phyloP scores from a whole-genome alignment of 1,140 invertebrate species.

The Musca domestica region DNA sequence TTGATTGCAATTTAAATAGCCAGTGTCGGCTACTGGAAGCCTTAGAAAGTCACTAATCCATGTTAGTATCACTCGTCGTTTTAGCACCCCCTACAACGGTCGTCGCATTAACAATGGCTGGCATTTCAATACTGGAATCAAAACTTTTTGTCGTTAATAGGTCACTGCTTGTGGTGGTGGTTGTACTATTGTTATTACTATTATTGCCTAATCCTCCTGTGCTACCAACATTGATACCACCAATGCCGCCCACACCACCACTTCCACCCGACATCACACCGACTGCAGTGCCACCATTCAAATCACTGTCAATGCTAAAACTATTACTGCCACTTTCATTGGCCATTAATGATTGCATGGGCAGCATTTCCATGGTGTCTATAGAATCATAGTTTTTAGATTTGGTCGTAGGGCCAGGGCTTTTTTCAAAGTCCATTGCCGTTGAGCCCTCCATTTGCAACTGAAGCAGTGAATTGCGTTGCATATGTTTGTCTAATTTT shows the following conservation, averaged over 20 bases:
- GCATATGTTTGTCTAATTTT: conserved; percentile 50
- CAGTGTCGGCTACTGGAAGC: conserved; percentile 4
- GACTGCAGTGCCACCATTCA: conserved; percentile 32
- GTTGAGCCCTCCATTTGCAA: conserved; percentile 36
- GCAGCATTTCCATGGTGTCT: conserved; percentile 39
- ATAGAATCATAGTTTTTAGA: conserved; percentile 36
- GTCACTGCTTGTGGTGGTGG: conserved; percentile 49
- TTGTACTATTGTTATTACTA: conserved; percentile 41
- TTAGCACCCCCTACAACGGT: conserved; percentile 13
- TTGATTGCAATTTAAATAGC: conserved; percentile 10
- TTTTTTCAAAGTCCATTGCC: conserved; percentile 33
- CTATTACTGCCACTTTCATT: conserved; percentile 49
- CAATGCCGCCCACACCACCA: conserved; percentile 30
- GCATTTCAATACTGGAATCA: conserved; percentile 47
- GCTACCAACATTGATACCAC: conserved; percentile 20
- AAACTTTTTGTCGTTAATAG: conserved; percentile 47
- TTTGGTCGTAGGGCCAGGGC: conserved; percentile 29
- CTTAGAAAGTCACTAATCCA: conserved; percentile 26
- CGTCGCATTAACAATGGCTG: conserved; percentile 25
- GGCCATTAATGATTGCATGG: conserved; percentile 44
- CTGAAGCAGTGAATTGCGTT: conserved; percentile 49
- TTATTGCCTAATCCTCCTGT: conserved; percentile 26
- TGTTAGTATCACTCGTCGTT: conserved; percentile 17
- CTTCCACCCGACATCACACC: conserved; percentile 22
- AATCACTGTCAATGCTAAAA: conserved; percentile 42